A percentile compares a stretch with the other conserved stretches of the same genome.
Evolutionary conservation across 2,888 invertebrate genomes (phyloP).

Genomic region (Stegana nigrithorax): DNA sequence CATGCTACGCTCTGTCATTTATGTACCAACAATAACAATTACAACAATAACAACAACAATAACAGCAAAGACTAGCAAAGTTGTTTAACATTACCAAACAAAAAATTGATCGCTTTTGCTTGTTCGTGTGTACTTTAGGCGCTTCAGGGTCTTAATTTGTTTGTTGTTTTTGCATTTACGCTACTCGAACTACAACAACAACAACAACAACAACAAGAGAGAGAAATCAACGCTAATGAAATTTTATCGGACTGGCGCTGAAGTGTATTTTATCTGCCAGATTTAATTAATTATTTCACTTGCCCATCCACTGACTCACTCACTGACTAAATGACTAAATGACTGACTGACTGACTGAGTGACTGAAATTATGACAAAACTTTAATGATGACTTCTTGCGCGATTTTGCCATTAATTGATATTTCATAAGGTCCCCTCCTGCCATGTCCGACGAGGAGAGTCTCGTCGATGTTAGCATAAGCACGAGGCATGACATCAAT

Average conservation of each 20-base stretch:
- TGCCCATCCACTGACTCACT: no score
- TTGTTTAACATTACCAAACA: no score
- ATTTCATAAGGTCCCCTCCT: no score
- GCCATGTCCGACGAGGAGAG: no score
- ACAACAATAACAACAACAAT: conserved; percentile 37
- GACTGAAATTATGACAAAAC: no score
- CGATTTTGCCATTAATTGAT: no score
- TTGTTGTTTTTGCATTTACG: conserved; percentile 20
- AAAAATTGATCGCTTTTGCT: conserved; percentile 7
- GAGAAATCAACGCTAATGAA: conserved; percentile 5
- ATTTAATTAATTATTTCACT: no score
- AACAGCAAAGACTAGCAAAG: conserved; percentile 39
- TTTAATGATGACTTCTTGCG: conserved; percentile 12
- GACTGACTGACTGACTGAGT: no score
- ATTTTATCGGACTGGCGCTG: neutral
- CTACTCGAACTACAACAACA: conserved; percentile 29
- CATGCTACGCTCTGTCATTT: conserved; percentile 12
- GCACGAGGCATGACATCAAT: no score
- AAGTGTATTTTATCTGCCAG: neutral
- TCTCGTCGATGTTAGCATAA: no score
- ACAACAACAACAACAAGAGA: conserved; percentile 1
- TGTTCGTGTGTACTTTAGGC: conserved; percentile 10
- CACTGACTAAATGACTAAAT: neutral
- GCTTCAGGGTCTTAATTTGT: conserved; percentile 52
- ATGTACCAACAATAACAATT: conserved; percentile 30